Conservation (phyloP, 2,888 invertebrate species). For the Elgonia sp. region DNA sequence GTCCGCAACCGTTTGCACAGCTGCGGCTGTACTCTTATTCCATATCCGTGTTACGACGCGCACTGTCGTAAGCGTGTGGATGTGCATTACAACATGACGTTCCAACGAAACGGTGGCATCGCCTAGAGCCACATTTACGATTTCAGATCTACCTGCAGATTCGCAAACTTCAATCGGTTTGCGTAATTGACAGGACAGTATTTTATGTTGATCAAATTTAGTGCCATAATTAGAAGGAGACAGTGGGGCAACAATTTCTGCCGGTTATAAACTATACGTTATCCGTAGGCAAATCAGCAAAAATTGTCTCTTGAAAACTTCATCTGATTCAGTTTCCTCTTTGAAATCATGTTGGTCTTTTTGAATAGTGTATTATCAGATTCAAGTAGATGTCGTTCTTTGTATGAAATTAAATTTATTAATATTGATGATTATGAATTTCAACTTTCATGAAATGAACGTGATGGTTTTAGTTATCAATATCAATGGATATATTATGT, state of each 20-base stretch:
- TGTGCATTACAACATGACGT: constrained; percentile 70
- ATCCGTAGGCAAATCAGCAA: too few relatives aligned
- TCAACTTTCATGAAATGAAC: too few relatives aligned
- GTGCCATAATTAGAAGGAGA: constrained; percentile 4
- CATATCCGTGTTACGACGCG: constrained; percentile 73
- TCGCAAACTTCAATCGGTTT: constrained; percentile 50
- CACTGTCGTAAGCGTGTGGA: constrained; percentile 69
- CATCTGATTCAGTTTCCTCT: too few relatives aligned
- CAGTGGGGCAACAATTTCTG: neutral
- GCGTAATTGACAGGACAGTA: constrained; percentile 39
- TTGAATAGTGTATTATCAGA: too few relatives aligned
- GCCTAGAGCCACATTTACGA: constrained; percentile 61
- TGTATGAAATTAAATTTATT: too few relatives aligned
- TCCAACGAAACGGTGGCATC: constrained; percentile 61
- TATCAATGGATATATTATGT: too few relatives aligned
- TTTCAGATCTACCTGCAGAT: constrained; percentile 54
- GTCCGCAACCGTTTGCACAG: constrained; percentile 72
- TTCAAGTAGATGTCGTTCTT: too few relatives aligned
- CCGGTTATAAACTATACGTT: neutral
- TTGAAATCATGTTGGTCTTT: too few relatives aligned
- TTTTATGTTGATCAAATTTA: constrained; percentile 32
- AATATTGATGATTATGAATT: too few relatives aligned
- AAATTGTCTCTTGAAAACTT: too few relatives aligned
- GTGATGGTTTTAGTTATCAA: too few relatives aligned
- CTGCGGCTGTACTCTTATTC: constrained; percentile 60